phyloP scores from a whole-genome alignment of 1,140 invertebrate species.

The Leptinotarsa defecta region DNA sequence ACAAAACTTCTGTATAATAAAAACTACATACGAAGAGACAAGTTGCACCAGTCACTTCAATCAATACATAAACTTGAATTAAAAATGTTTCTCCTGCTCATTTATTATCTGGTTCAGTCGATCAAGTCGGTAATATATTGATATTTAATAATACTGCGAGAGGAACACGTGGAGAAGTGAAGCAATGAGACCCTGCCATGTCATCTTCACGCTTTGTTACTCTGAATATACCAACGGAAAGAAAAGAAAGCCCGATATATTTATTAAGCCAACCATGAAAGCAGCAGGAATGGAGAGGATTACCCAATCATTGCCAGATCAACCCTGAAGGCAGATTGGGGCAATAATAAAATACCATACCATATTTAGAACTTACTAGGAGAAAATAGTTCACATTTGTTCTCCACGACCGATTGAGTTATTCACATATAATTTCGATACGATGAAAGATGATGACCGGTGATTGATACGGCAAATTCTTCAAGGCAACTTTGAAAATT shows the following conservation, averaged over 20 bases:
- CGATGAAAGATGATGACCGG: no score
- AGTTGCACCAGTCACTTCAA: no score
- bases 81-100: no score
- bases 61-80: no score
- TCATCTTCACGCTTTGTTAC: slow-evolving; percentile 2
- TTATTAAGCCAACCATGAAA: slow-evolving; percentile 3
- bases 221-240: not conserved
- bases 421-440: not conserved
- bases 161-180: not conserved
- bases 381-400: not conserved
- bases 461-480: no score
- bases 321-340: not conserved
- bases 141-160: no score
- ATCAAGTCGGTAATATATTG: no score
- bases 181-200: not conserved
- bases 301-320: not conserved
- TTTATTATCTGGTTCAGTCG: no score
- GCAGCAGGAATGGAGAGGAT: not conserved
- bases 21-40: no score
- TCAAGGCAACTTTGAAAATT: no score
- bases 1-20: no score
- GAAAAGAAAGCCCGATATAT: slow-evolving; percentile 6
- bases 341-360: not conserved
- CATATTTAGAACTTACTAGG: not conserved
- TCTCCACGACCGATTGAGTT: not conserved